These are phyloP conservation scores for Carabus problematicus DNA, from an alignment of 2,888 invertebrate species.

Conservation along the genomic window DNA sequence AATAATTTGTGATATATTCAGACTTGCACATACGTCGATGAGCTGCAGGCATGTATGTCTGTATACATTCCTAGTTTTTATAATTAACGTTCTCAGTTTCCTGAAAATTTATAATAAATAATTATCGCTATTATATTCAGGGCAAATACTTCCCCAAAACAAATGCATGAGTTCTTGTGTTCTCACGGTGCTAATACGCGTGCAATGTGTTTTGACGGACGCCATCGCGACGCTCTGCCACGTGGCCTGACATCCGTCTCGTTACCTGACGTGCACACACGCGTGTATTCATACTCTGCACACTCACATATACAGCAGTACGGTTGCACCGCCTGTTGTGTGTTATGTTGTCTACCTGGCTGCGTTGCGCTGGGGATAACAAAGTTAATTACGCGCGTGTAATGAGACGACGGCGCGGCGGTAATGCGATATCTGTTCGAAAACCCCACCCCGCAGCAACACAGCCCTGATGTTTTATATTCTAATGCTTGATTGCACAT, in stretches of 20 bases:
- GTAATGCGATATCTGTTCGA: conserved; percentile 24
- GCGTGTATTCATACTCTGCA: conserved; percentile 16
- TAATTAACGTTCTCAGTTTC: no score
- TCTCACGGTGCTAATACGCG: not conserved
- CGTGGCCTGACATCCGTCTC: conserved; percentile 16
- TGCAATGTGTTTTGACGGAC: not conserved
- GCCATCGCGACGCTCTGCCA: conserved; percentile 11
- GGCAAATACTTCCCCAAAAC: not conserved
- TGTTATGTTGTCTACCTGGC: conserved; percentile 4
- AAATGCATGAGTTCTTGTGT: not conserved
- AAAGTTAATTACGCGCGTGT: conserved; percentile 39
- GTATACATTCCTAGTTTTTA: no score
- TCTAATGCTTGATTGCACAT: no score
- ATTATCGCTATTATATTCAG: not conserved
- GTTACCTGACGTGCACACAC: conserved; percentile 19
- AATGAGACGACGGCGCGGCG: conserved; percentile 29
- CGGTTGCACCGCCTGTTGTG: conserved; percentile 2
- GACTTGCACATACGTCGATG: no score
- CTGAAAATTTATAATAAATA: no score
- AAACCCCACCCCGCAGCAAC: not conserved
- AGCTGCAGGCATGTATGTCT: no score
- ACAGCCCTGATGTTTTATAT: not conserved
- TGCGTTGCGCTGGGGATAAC: conserved; percentile 20
- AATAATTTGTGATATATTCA: no score
- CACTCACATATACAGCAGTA: conserved; percentile 9